Conservation (phyloP, 2,888 invertebrate genomes). For the Cerceris ruficornis region DNA sequence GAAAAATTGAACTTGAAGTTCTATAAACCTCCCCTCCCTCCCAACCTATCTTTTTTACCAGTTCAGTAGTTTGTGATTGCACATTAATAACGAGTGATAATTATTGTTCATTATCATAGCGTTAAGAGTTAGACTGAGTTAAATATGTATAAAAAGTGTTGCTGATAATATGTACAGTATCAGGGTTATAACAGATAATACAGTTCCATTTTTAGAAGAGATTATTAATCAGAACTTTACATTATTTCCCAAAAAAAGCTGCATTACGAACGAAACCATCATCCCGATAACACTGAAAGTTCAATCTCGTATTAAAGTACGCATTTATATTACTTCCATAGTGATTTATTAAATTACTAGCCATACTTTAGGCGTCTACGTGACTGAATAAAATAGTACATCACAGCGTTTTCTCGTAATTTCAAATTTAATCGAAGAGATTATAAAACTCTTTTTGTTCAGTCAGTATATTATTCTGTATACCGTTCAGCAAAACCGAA, state of each 20-base stretch:
- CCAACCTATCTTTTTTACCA: conserved; percentile 24
- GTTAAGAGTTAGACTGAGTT: conserved; percentile 17
- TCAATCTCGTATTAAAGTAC: background rate
- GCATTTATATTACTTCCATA: background rate
- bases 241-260: conserved; percentile 1
- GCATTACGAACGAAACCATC: background rate
- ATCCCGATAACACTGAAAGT: background rate
- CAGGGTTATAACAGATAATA: conserved; percentile 19
- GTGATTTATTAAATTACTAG: background rate
- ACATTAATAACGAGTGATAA: conserved; percentile 8
- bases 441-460: background rate
- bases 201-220: conserved; percentile 21
- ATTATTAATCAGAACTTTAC: conserved; percentile 5
- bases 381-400: no score
- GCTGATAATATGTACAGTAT: conserved; percentile 40
- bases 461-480: no score
- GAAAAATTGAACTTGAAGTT: conserved; percentile 12
- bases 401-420: no score
- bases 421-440: no score
- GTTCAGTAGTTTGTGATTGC: conserved; percentile 18
- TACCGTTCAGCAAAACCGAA: no score
- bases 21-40: background rate
- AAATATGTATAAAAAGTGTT: conserved; percentile 41
- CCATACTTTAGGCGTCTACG: no score
- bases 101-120: conserved; percentile 18